Base-by-base conservation (phyloP, 92 coral and sea anemone species). In the Montipora capitata region DNA sequence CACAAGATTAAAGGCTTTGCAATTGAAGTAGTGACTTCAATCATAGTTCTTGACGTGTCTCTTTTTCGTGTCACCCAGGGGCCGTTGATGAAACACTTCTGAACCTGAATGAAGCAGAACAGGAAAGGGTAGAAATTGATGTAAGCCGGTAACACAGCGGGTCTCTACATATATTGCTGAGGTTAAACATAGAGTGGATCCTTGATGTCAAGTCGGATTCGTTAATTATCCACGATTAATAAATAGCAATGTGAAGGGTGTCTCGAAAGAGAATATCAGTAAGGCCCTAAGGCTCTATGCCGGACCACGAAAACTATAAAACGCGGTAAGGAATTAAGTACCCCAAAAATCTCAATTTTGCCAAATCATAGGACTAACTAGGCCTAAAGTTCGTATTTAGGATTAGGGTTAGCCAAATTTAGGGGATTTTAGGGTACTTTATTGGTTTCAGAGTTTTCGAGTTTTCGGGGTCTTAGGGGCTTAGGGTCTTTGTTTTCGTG, bases 81-180 rank as follows among this genome's bases (percentile, higher is more conserved):
- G 27, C 17, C 27, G 7, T 3, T 2, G 27, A 12, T 64, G 70
- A 64, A 64, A 2, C 70, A 10, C 70, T 2, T 64, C 3, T 2
- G 27, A 64, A 64, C 39, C 1, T 16, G 39, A 64, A 15, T 64
- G 40, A 64, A 64, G 70, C 27, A 64, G 70, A 7, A 64, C 70
- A 64, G 39, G 70, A 64, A 64, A 12, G 0, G 40, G 70, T 0
- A 64, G 70, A 64, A 64, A 64, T 64, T n/a, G 11, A 15, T 64
- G 70, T 17, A 15, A 64, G 70, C 51, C 51, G 51, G 51, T 64
- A 64, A 64, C 70, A 17, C 18, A 64, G 70, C 40, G 11, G 70
- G 1, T 1, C 70, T 64, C 20, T 1, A 15, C 2, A 64, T 17
- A 1, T 64, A 64, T 64, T 64, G 40, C 70, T 64, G 20, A 64